Evolutionary conservation across 2,113 vertebrate genomes (phyloP), one percentile per base, ranked within the genome.

Genomic region (Heterochromis multidens): DNA sequence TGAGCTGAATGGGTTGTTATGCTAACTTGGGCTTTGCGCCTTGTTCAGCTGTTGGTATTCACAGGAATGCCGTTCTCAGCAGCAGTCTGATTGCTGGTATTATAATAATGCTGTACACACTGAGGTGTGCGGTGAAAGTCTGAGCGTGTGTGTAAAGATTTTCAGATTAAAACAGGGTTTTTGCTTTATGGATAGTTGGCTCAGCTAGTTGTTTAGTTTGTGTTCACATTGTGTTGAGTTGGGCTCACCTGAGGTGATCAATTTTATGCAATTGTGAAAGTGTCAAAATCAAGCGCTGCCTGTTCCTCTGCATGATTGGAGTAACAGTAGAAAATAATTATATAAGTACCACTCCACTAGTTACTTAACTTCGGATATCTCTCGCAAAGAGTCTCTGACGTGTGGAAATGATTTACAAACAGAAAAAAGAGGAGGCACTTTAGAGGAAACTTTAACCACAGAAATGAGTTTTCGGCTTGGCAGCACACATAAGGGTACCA

Each of bases 1-100:
- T 2, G n/a, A 59, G 52, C 14, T 81, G 62, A 85, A 67, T 62
- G 72, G 37, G 12, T 52, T 72, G 85, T 83, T 82, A 10, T 21
- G 12, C 62, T 56, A 83, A 83, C 35, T 35, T 19, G 4, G 9
- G 65, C 65, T 46, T 27, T 70, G 37, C 37, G 25, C 67, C 89
- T 87, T 90, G 85, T 89, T 89, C 23, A 46, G 54, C 59, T 60
- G 76, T 78, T 57, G 60, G 60, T 17, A 62, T 61, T 1, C 21
- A 56, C 6, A 82, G 77, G 83, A 91, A 91, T 85, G 86, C 14
- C 59, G 54, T 59, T 80, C 81, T 70, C 59, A 81, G 82, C 82
- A 80, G 87, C 35, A 12, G 16, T 72, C 83, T 88, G 82, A 77
- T 8, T 72, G 1, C 19, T n/a, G 25, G 14, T 10, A 37, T 59